Evolutionary conservation across 2,113 vertebrate species (phyloP).

Genomic region (Sinocyclocheilus anshuiensis): DNA sequence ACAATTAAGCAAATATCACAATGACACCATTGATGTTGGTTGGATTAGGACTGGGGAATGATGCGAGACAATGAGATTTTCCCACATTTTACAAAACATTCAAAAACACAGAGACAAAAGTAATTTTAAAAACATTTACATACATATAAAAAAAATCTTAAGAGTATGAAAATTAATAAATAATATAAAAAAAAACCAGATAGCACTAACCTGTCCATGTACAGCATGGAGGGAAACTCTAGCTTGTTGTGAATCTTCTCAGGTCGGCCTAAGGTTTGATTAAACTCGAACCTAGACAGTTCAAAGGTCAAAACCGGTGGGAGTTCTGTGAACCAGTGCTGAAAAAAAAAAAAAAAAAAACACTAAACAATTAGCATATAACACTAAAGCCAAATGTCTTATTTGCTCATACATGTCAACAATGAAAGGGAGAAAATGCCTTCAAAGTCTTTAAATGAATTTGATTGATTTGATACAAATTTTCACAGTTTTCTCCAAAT

Average conservation of each 20-base stretch:
- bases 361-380: neutral
- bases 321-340: slow-evolving; percentile 98
- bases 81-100: too few species aligned
- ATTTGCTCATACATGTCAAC: neutral
- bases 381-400: neutral
- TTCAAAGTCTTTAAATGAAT: neutral
- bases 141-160: too few species aligned
- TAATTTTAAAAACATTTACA: too few species aligned
- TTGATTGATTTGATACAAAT: neutral
- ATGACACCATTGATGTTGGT: too few species aligned
- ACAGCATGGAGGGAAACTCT: slow-evolving; percentile 95
- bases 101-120: too few species aligned
- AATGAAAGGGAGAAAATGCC: neutral
- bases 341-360: slow-evolving; percentile 1
- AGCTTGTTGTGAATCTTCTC: slow-evolving; percentile 99
- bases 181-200: neutral
- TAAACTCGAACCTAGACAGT: slow-evolving; percentile 97
- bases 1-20: too few species aligned
- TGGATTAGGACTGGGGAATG: too few species aligned
- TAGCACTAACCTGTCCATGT: slow-evolving; percentile 90
- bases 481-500: neutral
- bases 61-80: too few species aligned
- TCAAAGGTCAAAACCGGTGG: slow-evolving; percentile 98
- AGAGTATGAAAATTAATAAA: neutral
- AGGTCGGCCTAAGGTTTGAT: slow-evolving; percentile 95